Base-by-base conservation (phyloP, 2,113 vertebrate species). In the Charadrius vociferus region DNA sequence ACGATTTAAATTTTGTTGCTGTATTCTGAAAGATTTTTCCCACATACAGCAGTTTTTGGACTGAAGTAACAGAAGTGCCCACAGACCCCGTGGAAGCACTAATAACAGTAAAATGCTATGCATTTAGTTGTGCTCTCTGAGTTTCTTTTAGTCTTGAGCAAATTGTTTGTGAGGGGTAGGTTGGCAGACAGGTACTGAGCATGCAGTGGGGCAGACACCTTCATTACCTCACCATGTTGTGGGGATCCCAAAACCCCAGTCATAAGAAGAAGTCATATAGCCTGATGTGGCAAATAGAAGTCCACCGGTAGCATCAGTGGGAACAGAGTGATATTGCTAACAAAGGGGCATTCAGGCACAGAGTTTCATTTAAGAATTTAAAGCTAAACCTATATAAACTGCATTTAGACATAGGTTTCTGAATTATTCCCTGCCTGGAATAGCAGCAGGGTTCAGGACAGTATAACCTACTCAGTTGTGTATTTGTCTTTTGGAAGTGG, bases 41-140 rank as follows among this genome's bases (percentile, higher is more conserved):
- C 74, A 91, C 68, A 90, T 94, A 97, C 91, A 95, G 85, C 90
- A 88, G 74, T 93, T 91, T 96, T 96, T 96, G 90, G 71, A 96
- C 97, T 97, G 95, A 93, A 96, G 84, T 98, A 93, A 96, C 93
- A 90, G 92, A 98, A 98, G 88, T 97, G 96, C 94, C 97, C 97
- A 96, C 97, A 97, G 96, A 83, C 53, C 49, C 79, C 97, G 97
- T 97, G 97, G 97, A 96, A 97, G 79, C 92, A 94, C 93, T 97
- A 90, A n/a, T 90, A 96, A 87, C 81, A 90, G 97, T 97, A 96
- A 97, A 98, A 98, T 98, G 97, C 97, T 97, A 97, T 97, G 97
- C 97, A 98, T 97, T 98, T 97, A 97, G 95, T 97, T 95, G 92
- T 95, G 95, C 96, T 97, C 95, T 95, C 94, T 55, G 81, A 96